Base-by-base conservation (phyloP, 2,113 vertebrate species). In the Nipponia nippon region DNA sequence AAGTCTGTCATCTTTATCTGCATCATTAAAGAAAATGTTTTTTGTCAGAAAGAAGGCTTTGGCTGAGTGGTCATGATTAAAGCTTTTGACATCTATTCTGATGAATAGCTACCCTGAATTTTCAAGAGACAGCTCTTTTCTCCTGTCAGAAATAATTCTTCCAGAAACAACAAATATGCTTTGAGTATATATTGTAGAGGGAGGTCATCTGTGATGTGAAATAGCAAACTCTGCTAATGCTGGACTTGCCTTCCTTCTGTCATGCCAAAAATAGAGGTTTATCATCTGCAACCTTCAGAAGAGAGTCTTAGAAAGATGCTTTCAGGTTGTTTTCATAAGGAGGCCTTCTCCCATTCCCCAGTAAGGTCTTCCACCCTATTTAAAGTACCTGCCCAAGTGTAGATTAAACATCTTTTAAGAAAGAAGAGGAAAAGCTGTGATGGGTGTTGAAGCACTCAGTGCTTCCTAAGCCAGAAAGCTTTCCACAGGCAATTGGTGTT, bases 161-260 rank as follows among this genome's bases (percentile, higher is more conserved):
- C 86, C 83, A 97, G 95, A 91, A 96, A 69, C 70, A 95, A 91
- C 81, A 94, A 96, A 91, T 93, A 81, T 95, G 73, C 58, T 97
- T 89, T 86, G 79, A 93, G 62, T 85, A 85, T 85, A 27, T 89
- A 29, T 72, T 93, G 79, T 81, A 70, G 89, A 92, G 49, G 29
- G 44, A 92, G 90, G 91, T 97, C 95, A 96, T 67, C 62, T 96
- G 78, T 83, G 89, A 65, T 92, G 83, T 94, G 88, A 94, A 96
- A 93, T 70, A 83, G 73, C 53, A 91, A 73, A 90, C 44, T 77
- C 69, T 69, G 55, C 79, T 78, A 83, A 89, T 63, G 23, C 78
- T 95, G 66, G 81, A 79, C 58, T 91, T 89, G 53, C n/a, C 55
- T 95, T 95, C 67, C 29, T 18, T 95, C 56, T 91, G n/a, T 80